phyloP scores from a whole-genome alignment of 2,888 invertebrate genomes.

The Holacanthella duospinosa region DNA sequence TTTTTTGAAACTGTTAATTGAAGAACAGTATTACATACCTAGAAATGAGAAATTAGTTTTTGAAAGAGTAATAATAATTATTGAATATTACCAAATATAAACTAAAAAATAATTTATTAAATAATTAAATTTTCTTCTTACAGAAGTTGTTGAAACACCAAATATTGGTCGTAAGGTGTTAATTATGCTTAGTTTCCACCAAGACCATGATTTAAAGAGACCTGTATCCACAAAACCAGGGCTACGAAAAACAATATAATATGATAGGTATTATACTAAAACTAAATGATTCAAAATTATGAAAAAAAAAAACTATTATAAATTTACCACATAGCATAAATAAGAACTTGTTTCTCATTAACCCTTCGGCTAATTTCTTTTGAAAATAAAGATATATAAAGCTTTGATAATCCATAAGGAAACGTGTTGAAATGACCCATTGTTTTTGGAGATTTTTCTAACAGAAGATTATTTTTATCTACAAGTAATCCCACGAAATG shows the following conservation, averaged over 20 bases:
- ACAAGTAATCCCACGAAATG: slow-evolving; percentile 52
- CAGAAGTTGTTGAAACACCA: too few relatives aligned
- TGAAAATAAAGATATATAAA: slow-evolving; percentile 63
- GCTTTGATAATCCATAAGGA: slow-evolving; percentile 61
- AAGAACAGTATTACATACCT: slow-evolving; percentile 3
- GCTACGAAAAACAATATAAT: neutral
- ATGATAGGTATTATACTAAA: too few relatives aligned
- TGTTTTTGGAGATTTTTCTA: slow-evolving; percentile 45
- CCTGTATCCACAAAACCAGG: slow-evolving; percentile 8
- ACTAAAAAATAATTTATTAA: too few relatives aligned
- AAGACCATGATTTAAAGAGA: neutral
- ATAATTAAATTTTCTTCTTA: too few relatives aligned
- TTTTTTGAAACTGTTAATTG: neutral
- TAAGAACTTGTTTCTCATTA: slow-evolving; percentile 50
- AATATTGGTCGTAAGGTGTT: too few relatives aligned
- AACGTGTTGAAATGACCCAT: slow-evolving; percentile 4
- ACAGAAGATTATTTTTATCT: slow-evolving; percentile 56
- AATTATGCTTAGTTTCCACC: neutral
- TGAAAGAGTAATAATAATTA: too few relatives aligned
- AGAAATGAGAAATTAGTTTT: neutral
- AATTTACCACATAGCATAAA: slow-evolving; percentile 52
- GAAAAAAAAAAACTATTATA: neutral
- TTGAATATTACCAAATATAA: too few relatives aligned
- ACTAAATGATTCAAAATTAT: neutral
- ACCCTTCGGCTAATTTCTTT: slow-evolving; percentile 52